These are phyloP conservation scores for Drosophila siamana DNA, from an alignment of 2,888 invertebrate genomes.

Conservation along the genomic window DNA sequence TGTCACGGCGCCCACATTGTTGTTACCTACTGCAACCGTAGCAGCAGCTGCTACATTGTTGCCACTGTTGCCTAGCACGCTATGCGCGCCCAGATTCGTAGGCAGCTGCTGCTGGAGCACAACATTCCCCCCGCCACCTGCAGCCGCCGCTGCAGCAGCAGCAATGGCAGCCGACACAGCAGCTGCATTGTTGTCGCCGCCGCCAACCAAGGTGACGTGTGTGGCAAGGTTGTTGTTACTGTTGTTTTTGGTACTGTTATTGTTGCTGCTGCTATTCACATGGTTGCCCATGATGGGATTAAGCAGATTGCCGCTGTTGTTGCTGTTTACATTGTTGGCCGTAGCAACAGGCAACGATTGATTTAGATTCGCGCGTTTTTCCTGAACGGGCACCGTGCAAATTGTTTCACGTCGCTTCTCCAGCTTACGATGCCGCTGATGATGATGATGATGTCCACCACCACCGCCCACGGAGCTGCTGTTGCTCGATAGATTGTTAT, in stretches of 20 bases:
- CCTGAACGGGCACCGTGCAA: constrained; percentile 84
- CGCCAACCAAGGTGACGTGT: constrained; percentile 67
- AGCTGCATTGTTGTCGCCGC: constrained; percentile 16
- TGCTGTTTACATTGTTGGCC: constrained; percentile 1
- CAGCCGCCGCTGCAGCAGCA: not conserved
- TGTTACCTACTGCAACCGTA: constrained; percentile 14
- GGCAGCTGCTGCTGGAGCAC: constrained; percentile 64
- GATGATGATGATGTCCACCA: constrained; percentile 39
- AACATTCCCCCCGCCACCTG: constrained; percentile 33
- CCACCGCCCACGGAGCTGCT: not conserved
- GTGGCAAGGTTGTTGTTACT: constrained; percentile 36
- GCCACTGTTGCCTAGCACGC: constrained; percentile 19
- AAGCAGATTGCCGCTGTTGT: constrained; percentile 11
- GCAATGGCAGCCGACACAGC: not conserved
- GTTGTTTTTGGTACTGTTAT: not conserved
- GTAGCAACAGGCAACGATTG: constrained; percentile 60
- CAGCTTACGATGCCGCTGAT: constrained; percentile 86
- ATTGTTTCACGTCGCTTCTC: constrained; percentile 91
- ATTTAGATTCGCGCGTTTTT: constrained; percentile 83
- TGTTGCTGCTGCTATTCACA: constrained; percentile 23
- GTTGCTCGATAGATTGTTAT: constrained; percentile 38
- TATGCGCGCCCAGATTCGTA: constrained; percentile 48
- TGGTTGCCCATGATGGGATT: constrained; percentile 42
- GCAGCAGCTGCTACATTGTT: constrained; percentile 16
- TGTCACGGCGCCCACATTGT: constrained; percentile 20